Evolutionary conservation across 2,797 vertebrate genomes (phyloP), one percentile per base, ranked within the genome.

Genomic region (Steatocranus sp.): DNA sequence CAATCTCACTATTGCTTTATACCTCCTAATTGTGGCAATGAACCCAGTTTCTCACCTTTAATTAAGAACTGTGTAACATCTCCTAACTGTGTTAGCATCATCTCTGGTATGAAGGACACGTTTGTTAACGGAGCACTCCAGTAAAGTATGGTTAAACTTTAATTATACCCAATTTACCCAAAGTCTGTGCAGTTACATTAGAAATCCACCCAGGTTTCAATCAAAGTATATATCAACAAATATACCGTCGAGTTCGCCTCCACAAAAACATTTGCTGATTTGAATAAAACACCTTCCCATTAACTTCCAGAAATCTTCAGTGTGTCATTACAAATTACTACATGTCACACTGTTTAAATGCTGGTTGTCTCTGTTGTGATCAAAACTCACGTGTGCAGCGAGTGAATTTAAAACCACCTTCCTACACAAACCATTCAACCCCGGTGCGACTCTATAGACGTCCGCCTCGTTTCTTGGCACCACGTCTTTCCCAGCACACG

Each of bases 401-500:
- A 25, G 0, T 48, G 7, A n/a, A 73, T 73, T 73, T 73, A 48
- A 73, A 73, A 32, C 68, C 17, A 8, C 25, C 43, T 30, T 73
- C 25, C 25, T 32, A 49, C 43, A 73, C 68, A 73, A 73, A 73
- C 68, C 43, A 32, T 48, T 73, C 25, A 73, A 48, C 17, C 38
- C 17, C 17, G 5, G 43, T 3, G 27, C 6, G 3, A 43, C 51
- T 51, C 83, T 56, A 15, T 3, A 79, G 77, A 83, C 3, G 80
- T 83, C 75, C 79, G 82, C 88, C 84, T 85, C 82, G 38, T 82
- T 78, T 58, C 70, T 80, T 43, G 46, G 66, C 79, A 63, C 43
- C 53, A 30, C 7, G 11, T 82, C 18, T 53, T 51, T 79, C 17
- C 41, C 75, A 43, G 18, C 78, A 7, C 78, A 7, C 48, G 12